These are phyloP conservation scores for Puma concolor DNA, from an alignment of 2,113 vertebrate species.

Conservation along the genomic window DNA sequence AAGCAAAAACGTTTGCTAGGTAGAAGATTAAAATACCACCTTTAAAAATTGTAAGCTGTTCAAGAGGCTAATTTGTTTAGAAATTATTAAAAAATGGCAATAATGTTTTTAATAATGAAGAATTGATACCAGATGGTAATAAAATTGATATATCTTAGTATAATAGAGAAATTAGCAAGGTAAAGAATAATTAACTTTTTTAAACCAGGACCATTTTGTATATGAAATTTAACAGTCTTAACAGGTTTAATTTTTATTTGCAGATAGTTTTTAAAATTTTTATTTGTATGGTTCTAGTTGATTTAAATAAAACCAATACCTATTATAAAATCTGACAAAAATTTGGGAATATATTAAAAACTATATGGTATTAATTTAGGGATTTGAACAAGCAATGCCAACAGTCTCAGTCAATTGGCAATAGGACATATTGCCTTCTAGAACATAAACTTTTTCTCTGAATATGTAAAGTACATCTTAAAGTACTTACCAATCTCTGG, in stretches of 20 bases:
- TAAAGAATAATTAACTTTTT: background rate
- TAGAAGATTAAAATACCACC: background rate
- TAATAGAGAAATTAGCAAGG: background rate
- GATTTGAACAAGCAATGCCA: background rate
- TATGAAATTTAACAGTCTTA: constrained; percentile 27
- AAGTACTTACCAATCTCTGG: background rate
- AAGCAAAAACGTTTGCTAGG: background rate
- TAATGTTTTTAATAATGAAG: background rate
- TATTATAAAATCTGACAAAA: background rate
- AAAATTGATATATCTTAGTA: background rate
- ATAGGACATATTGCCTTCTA: background rate
- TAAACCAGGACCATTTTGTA: background rate
- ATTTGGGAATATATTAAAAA: background rate
- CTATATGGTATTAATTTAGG: background rate
- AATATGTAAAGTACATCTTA: background rate
- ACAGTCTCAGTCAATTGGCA: no score
- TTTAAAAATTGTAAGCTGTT: background rate
- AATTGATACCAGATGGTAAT: background rate
- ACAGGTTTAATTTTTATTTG: background rate
- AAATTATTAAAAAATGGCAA: background rate
- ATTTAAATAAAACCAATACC: background rate
- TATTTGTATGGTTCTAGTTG: background rate
- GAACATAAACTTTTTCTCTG: background rate
- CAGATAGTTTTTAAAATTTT: background rate
- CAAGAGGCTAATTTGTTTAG: background rate